Percentiles rank a stretch among this genome's conserved stretches.
phyloP scores from a whole-genome alignment of 2,888 invertebrate species.

The Andrena minutula region DNA sequence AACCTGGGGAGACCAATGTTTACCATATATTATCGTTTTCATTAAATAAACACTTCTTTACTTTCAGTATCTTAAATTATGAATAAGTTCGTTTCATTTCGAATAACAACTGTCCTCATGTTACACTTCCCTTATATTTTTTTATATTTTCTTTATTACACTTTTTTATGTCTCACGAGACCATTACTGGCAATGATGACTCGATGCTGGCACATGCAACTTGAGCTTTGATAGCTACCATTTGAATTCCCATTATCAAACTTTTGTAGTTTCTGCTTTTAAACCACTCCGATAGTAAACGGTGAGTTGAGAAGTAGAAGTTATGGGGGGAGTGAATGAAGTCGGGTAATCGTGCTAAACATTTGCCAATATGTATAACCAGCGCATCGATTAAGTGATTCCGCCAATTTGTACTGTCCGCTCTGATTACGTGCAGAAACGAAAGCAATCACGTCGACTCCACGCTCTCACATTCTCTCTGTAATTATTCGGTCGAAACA shows the following conservation, averaged over 20 bases:
- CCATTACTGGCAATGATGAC: neutral
- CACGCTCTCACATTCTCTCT: slow-evolving; percentile 17
- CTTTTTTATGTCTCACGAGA: neutral
- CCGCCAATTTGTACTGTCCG: slow-evolving; percentile 70
- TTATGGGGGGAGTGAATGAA: slow-evolving; percentile 31
- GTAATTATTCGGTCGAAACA: slow-evolving; percentile 48
- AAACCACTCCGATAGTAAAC: slow-evolving; percentile 56
- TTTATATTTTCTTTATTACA: neutral
- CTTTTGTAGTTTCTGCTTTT: slow-evolving; percentile 65
- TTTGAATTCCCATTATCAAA: slow-evolving; percentile 58
- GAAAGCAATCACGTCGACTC: slow-evolving; percentile 56
- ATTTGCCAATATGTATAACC: slow-evolving; percentile 67
- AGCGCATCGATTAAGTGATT: slow-evolving; percentile 69
- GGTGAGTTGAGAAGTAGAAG: slow-evolving; percentile 11
- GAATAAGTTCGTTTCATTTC: too few species aligned
- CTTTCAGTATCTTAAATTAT: too few species aligned
- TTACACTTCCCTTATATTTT: neutral
- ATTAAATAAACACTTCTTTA: too few species aligned
- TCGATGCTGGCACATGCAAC: slow-evolving; percentile 25
- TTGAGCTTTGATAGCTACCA: slow-evolving; percentile 24
- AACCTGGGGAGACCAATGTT: too few species aligned
- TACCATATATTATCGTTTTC: too few species aligned
- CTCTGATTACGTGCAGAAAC: slow-evolving; percentile 64
- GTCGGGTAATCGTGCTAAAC: slow-evolving; percentile 71
- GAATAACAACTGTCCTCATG: too few species aligned